Conservation (phyloP, 2,797 vertebrate species). For the Macroramphosus scolopax region DNA sequence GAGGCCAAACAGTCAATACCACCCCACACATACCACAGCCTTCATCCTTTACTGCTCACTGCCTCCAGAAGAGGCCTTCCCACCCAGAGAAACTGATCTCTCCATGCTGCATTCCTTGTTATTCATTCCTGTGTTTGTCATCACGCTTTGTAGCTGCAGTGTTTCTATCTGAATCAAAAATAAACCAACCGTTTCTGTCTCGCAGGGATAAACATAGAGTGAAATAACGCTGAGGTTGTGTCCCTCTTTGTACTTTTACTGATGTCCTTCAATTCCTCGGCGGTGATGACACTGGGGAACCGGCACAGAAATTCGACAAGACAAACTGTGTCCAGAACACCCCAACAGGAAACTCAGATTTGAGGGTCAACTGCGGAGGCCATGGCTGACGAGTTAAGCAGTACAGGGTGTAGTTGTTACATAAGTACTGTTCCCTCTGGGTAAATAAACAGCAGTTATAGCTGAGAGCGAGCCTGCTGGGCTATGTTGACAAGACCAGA, state of each 20-base stretch:
- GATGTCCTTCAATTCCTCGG: not conserved
- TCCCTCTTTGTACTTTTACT: not conserved
- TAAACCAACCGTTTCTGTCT: no score
- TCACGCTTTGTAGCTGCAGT: slow-evolving; percentile 30
- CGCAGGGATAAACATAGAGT: no score
- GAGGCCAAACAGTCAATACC: slow-evolving; percentile 63
- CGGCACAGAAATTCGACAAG: slow-evolving; percentile 10
- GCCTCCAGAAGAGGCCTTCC: slow-evolving; percentile 37
- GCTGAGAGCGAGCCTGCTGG: slow-evolving; percentile 53
- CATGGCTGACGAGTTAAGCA: slow-evolving; percentile 35
- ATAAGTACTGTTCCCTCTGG: slow-evolving; percentile 51
- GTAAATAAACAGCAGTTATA: slow-evolving; percentile 63
- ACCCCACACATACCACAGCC: slow-evolving; percentile 51
- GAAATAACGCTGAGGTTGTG: not conserved
- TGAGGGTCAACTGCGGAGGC: slow-evolving; percentile 44
- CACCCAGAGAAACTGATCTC: slow-evolving; percentile 47
- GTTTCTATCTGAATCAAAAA: no score
- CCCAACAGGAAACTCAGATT: slow-evolving; percentile 47
- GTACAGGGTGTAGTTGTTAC: slow-evolving; percentile 40
- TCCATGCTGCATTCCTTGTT: slow-evolving; percentile 49
- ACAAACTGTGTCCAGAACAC: slow-evolving; percentile 6
- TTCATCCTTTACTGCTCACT: slow-evolving; percentile 41
- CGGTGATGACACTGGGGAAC: slow-evolving; percentile 11
- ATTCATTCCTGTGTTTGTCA: slow-evolving; percentile 41
- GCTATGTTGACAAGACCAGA: slow-evolving; percentile 60